Conservation (phyloP, 2,888 invertebrate species). For the Pachycephus smyrnensis region DNA sequence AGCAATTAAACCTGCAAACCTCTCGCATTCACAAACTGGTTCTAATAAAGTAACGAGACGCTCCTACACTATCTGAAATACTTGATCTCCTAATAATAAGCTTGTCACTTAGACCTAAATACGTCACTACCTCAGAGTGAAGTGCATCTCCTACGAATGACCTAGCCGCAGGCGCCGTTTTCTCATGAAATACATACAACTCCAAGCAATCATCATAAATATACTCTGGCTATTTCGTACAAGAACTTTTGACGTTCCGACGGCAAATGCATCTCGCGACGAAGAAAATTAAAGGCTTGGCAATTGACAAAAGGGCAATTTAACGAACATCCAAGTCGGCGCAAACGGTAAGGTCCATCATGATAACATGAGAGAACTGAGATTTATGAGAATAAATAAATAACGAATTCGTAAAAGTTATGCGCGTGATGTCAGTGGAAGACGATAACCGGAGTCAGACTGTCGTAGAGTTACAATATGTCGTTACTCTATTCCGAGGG, state of each 20-base stretch:
- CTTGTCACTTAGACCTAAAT: conserved; percentile 13
- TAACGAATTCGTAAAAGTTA: conserved; percentile 40
- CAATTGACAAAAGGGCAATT: neutral
- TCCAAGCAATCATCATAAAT: too few relatives aligned
- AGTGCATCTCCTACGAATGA: neutral
- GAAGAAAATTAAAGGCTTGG: neutral
- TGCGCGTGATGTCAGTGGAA: conserved; percentile 50
- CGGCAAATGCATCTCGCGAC: neutral
- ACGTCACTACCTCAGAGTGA: neutral
- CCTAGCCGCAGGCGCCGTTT: neutral
- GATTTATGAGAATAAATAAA: conserved; percentile 41
- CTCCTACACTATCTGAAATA: neutral
- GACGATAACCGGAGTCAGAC: conserved; percentile 45
- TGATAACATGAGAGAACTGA: conserved; percentile 10
- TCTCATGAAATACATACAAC: too few relatives aligned
- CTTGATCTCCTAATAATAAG: conserved; percentile 16
- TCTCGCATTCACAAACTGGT: neutral
- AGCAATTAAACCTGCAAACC: neutral
- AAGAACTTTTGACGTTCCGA: neutral
- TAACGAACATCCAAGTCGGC: neutral
- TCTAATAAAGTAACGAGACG: neutral
- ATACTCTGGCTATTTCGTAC: neutral
- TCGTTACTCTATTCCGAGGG: conserved; percentile 6
- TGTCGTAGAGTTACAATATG: conserved; percentile 41
- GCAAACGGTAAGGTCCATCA: neutral